Evolutionary conservation across 1,140 invertebrate genomes (phyloP), one percentile per base, ranked within the genome.

Genomic region (Drosophila oshimai): DNA sequence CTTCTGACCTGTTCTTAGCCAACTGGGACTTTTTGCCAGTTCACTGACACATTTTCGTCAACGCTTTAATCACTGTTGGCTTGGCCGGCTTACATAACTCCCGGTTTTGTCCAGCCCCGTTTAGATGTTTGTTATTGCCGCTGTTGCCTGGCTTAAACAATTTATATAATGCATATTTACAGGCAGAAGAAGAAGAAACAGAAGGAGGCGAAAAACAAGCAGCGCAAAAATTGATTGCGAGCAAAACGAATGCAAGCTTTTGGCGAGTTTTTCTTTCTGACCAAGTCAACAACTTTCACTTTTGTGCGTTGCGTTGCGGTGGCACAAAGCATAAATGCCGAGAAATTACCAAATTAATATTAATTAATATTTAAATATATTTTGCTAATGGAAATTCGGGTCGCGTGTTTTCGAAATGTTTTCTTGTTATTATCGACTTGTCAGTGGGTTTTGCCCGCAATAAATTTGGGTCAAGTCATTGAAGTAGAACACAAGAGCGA

Each of bases 231-330:
- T 79, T 69, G 75, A 79, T 58, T 74, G 69, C 69, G 37, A 37
- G 45, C 73, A 71, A 55, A 54, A 50, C 57, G 60, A 55, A 69
- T 64, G 65, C 55, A 50, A 49, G 58, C 34, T 76, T 61, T 71
- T 75, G 64, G 74, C 68, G 54, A 68, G 61, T 86, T 80, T 84
- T 86, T 51, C 61, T 60, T 80, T 78, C 44, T 84, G 62, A 55
- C 61, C 55, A 75, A 70, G 62, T 80, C 81, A 75, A 80, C 81
- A 73, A 86, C 80, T 86, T 86, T 86, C 80, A 86, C 80, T 86
- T 84, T 84, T 75, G 62, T 60, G 39, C 20, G 12, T 49, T 36
- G 53, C 18, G 37, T 49, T 36, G 53, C 18, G 37, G 53, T 41
- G 34, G 15, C 50, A 55, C 39, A 45, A 51, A 37, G 44, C 68